phyloP scores from a whole-genome alignment of 2,113 vertebrate genomes.

The Lophochroa leadbeateri region DNA sequence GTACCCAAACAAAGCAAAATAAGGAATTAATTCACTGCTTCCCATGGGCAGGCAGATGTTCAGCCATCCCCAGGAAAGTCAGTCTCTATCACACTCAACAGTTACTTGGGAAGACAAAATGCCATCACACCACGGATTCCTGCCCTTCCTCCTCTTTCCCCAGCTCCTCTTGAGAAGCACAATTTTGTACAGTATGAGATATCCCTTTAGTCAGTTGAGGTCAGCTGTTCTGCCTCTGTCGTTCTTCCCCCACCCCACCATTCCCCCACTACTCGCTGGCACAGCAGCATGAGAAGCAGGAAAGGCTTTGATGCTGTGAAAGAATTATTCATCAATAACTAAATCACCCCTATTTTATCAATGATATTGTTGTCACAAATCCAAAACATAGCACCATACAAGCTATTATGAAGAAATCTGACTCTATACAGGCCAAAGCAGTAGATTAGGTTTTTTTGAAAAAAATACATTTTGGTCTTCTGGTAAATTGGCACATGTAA shows the following conservation, averaged over 20 bases:
- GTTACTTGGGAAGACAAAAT: background rate
- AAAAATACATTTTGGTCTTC: background rate
- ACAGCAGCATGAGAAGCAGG: background rate
- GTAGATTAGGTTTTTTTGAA: rapidly evolving
- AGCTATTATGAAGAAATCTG: background rate
- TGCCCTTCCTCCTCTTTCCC: background rate
- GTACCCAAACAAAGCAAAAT: background rate
- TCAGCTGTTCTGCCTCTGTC: background rate
- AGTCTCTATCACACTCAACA: rapidly evolving
- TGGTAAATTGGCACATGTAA: background rate
- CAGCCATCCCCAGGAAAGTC: background rate
- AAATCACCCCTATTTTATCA: rapidly evolving
- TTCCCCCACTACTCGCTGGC: background rate
- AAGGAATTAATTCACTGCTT: background rate
- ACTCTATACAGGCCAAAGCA: background rate
- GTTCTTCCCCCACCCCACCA: background rate
- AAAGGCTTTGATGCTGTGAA: background rate
- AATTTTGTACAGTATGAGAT: background rate
- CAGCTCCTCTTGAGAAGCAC: background rate
- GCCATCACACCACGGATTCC: rapidly evolving
- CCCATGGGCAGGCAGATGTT: background rate
- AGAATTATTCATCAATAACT: background rate
- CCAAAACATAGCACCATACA: rapidly evolving
- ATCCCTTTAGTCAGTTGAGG: background rate
- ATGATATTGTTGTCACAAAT: background rate